Conservation (phyloP, 2,113 vertebrate species). For the Charadrius vociferus region DNA sequence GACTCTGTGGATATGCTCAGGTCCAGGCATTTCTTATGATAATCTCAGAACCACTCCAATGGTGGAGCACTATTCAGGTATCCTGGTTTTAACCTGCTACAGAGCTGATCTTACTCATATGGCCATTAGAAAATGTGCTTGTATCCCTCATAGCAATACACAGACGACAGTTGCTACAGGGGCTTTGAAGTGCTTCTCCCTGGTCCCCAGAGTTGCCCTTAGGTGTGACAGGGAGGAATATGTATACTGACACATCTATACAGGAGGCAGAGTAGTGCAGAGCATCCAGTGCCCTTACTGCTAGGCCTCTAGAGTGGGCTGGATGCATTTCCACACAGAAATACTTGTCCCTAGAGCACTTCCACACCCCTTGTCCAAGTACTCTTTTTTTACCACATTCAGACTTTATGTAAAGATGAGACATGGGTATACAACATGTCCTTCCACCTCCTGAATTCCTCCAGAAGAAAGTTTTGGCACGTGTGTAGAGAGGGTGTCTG, state of each 20-base stretch:
- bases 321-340: not conserved
- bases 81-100: not conserved
- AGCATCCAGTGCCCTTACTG: not conserved
- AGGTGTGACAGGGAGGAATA: not conserved
- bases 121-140: not conserved
- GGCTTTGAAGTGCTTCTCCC: not conserved
- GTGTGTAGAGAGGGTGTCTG: not conserved
- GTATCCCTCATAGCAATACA: not conserved
- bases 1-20: not conserved
- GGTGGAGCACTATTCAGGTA: not conserved
- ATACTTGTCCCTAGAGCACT: not conserved
- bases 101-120: not conserved
- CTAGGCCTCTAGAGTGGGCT: not conserved
- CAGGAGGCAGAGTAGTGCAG: not conserved
- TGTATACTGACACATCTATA: not conserved
- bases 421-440: not conserved
- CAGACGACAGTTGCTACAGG: not conserved
- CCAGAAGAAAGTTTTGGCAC: not conserved
- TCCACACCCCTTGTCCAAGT: not conserved
- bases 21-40: not conserved
- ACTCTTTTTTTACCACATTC: not conserved
- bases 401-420: not conserved
- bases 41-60: not conserved
- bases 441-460: not conserved
- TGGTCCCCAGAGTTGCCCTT: not conserved